Evolutionary conservation across 2,797 vertebrate genomes (phyloP), one percentile per base, ranked within the genome.

Genomic region (Anisognathus igniventris): DNA sequence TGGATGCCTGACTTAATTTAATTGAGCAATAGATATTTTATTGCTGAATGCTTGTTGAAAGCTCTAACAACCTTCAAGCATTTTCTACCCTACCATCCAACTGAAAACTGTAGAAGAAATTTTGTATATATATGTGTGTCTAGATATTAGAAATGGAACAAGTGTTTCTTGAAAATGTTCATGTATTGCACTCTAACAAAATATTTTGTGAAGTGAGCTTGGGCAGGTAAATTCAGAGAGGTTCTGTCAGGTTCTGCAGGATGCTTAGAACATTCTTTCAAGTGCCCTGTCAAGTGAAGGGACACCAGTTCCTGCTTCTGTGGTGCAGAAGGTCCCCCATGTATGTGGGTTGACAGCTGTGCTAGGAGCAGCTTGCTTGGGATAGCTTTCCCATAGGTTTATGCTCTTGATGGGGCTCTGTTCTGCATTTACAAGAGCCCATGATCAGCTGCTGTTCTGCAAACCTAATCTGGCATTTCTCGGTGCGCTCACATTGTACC

Each of bases 1-100:
- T 81, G 76, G 89, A 94, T 86, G 82, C 76, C 89, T 86, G 87
- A 82, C 79, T 95, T 95, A 73, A 86, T 91, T 97, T 96, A 96
- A 93, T 91, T 90, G 92, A 96, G 91, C 91, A 88, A 91, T 86
- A 86, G 70, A 61, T 78, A 47, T 80, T 90, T 79, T 88, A 90
- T 90, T 86, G 42, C 51, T 61, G 62, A 76, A 62, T 73, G 48
- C 71, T 87, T 78, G 51, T 78, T 92, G 78, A 91, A 95, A 90
- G n/a, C 76, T 84, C 81, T 67, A 93, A 54, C 33, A 75, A 5
- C 70, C 40, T 92, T 89, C 56, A 81, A 7, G 72, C 33, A 25
- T 78, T 94, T 93, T 81, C 51, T 78, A 12, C 30, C 58, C 57
- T 50, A 75, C 40, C 35, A 83, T 71, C 31, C 71, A 76, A 12